phyloP scores from a whole-genome alignment of 2,888 invertebrate genomes.

The Hypercompe scribonia region DNA sequence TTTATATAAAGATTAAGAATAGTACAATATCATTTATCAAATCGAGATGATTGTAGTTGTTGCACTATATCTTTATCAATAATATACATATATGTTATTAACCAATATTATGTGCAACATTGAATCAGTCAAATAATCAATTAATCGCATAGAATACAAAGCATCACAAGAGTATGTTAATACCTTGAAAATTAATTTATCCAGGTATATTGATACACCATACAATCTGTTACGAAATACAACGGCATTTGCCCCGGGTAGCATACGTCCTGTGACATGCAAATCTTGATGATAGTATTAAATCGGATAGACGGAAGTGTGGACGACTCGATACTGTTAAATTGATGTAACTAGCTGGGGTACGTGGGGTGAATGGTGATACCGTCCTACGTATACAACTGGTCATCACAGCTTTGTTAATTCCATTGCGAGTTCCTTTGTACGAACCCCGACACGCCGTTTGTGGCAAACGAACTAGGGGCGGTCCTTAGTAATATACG shows the following conservation, averaged over 20 bases:
- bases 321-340: conserved; percentile 67
- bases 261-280: conserved; percentile 81
- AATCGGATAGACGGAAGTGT: conserved; percentile 77
- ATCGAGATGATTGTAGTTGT: neutral
- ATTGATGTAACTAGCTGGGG: conserved; percentile 77
- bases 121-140: conserved; percentile 31
- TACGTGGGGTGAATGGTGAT: conserved; percentile 64
- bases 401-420: conserved; percentile 68
- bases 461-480: conserved; percentile 60
- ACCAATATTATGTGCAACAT: conserved; percentile 5
- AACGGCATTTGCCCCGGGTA: conserved; percentile 68
- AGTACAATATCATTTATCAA: neutral
- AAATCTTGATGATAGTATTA: conserved; percentile 85
- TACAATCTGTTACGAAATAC: conserved; percentile 70
- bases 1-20: neutral
- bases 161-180: conserved; percentile 55
- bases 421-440: conserved; percentile 72
- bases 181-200: conserved; percentile 63
- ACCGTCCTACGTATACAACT: conserved; percentile 49
- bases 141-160: conserved; percentile 30
- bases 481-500: conserved; percentile 45
- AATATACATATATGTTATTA: neutral
- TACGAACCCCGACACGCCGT: conserved; percentile 51
- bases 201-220: conserved; percentile 66
- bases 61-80: neutral